Evolutionary conservation across 2,888 invertebrate genomes (phyloP).

Genomic region (Acanthosepion lycidas): DNA sequence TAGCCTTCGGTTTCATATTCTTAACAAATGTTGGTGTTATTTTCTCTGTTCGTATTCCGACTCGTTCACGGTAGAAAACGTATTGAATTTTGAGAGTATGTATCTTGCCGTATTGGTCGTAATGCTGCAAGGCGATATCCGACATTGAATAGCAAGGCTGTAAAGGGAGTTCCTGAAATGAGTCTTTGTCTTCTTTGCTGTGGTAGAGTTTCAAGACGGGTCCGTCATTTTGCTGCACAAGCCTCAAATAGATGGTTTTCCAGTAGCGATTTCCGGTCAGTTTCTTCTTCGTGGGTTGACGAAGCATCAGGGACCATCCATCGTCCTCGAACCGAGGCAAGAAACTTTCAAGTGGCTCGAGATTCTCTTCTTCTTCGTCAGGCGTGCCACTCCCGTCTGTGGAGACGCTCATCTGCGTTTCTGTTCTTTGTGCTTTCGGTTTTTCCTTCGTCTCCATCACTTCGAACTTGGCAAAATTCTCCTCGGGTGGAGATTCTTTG

Average conservation of each 20-base stretch:
- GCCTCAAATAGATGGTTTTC: constrained; percentile 94
- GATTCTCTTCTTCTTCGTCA: constrained; percentile 62
- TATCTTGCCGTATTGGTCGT: constrained; percentile 98
- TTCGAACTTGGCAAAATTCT: constrained; percentile 72
- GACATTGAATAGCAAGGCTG: constrained; percentile 96
- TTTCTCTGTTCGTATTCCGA: constrained; percentile 79
- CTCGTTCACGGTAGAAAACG: constrained; percentile 97
- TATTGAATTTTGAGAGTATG: constrained; percentile 98
- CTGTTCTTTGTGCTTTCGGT: constrained; percentile 52
- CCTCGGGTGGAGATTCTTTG: constrained; percentile 72
- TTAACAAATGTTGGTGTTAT: constrained; percentile 73
- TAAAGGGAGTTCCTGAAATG: constrained; percentile 94
- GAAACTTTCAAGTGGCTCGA: constrained; percentile 84
- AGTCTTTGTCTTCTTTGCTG: constrained; percentile 88
- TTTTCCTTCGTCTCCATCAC: constrained; percentile 61
- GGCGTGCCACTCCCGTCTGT: constrained; percentile 63
- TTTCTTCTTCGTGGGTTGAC: constrained; percentile 79
- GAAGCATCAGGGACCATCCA: constrained; percentile 96
- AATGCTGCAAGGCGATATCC: constrained; percentile 85
- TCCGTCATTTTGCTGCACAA: constrained; percentile 84
- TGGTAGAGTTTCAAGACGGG: constrained; percentile 87
- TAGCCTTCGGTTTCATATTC: constrained; percentile 71
- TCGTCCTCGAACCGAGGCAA: constrained; percentile 86
- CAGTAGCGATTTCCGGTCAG: constrained; percentile 83
- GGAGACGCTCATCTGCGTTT: constrained; percentile 58